Base-by-base conservation (phyloP, 2,113 vertebrate species). In the Periophthalmodon schlosseri region DNA sequence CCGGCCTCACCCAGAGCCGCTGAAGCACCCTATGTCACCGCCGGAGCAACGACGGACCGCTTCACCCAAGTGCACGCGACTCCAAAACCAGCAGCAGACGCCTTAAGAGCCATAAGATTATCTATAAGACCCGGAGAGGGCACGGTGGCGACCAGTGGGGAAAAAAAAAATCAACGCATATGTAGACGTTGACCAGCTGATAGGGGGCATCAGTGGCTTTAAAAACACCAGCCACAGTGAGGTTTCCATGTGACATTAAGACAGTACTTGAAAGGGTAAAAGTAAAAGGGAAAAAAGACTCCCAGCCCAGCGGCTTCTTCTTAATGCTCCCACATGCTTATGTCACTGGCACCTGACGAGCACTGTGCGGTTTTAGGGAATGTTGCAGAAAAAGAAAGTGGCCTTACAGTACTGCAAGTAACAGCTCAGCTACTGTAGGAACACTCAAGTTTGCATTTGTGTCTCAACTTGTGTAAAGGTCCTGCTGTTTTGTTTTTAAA, bases 331-430 rank as follows among this genome's bases (percentile, higher is more conserved):
- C 82, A 85, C 89, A 88, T 77, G 79, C 84, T 90, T 89, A 91
- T 90, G 89, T 88, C 89, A 89, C 84, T 90, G 89, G 82, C 85
- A 74, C 87, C 88, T 89, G 87, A 88, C 69, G 79, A 88, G 76
- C 77, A 77, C 83, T 52, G 68, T 87, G 88, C 46, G 89, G 88
- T 92, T 89, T 81, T 57, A 69, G 78, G 84, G 86, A 82, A 87
- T 74, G 86, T 65, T 77, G 81, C 81, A 80, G 77, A 76, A 65
- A 49, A 73, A 77, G 70, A 69, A 79, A 75, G 75, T 76, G 85
- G 75, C 76, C 78, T 78, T 85, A 66, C 39, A 44, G 39, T 44
- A 10, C 85, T 79, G 79, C 76, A 84, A 85, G 90, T 76, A 79
- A 84, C 76, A 79, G 81, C 77, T 75, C 72, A 34, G 85, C 86